A percentile compares a stretch with the other conserved stretches of the same genome.
phyloP scores from a whole-genome alignment of 2,888 invertebrate genomes.

The Eudemis profundana region DNA sequence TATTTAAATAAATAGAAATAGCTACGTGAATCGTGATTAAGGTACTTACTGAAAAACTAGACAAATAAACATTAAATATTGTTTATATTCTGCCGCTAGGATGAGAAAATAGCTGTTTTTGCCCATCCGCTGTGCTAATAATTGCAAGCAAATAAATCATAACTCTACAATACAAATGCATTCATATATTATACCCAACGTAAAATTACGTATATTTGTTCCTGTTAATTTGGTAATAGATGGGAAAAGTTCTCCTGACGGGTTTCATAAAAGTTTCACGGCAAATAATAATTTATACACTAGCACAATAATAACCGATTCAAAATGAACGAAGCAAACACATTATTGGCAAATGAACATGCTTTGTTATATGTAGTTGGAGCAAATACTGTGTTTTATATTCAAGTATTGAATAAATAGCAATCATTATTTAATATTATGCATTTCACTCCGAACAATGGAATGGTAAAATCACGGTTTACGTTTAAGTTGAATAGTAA shows the following conservation, averaged over 20 bases:
- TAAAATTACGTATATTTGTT: conserved; percentile 14
- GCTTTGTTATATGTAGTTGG: conserved; percentile 14
- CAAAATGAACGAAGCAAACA: conserved; percentile 27
- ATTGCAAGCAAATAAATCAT: conserved; percentile 22
- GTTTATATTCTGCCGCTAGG: background rate
- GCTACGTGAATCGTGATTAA: no score
- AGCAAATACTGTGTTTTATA: conserved; percentile 23
- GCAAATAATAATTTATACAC: conserved; percentile 24
- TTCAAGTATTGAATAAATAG: conserved; percentile 23
- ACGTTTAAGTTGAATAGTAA: no score
- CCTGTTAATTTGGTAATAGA: conserved; percentile 28
- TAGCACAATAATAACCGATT: conserved; percentile 3
- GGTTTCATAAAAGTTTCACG: conserved; percentile 12
- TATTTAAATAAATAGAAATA: no score
- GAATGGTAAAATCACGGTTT: background rate
- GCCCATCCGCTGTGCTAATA: background rate
- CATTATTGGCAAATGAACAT: conserved; percentile 27
- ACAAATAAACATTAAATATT: background rate
- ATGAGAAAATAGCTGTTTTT: background rate
- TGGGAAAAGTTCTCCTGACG: conserved; percentile 27
- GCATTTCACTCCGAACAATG: conserved; percentile 5
- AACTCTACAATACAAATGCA: conserved; percentile 23
- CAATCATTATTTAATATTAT: conserved; percentile 13
- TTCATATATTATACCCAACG: conserved; percentile 13
- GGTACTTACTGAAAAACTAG: background rate